Base-by-base conservation (phyloP, 1,140 invertebrate genomes). In the Drosophila repletoides region DNA sequence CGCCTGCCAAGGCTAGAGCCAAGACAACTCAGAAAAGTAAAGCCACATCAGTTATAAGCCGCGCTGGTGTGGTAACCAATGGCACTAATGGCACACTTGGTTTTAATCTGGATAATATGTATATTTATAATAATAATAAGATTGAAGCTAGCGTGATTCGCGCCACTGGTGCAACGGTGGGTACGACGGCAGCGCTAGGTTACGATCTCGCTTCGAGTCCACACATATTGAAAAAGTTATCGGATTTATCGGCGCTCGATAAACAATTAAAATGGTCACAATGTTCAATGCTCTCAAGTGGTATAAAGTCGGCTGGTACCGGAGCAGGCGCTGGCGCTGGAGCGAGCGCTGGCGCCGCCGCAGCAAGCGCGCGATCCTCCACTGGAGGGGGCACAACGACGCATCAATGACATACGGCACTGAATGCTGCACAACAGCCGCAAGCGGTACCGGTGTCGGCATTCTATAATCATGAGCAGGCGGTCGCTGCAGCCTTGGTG, bases 381-480 rank as follows among this genome's bases (percentile, higher is more conserved):
- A 28, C 53, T 14, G 65, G 72, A 45, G 40, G 43, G 5, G 52
- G 58, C 4, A 55, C 64, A 2, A 34, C 70, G 1, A 36, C 77
- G 38, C 68, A 72, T 65, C 87, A 89, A 89, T 89, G 87, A 89
- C 84, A 79, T 41, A 58, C 56, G 66, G n/a, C n/a, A n/a, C 36
- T 48, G 46, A 70, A 86, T 77, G 74, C 63, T 68, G 49, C 77
- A 70, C 74, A 70, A 64, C 58, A 21, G 29, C 59, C 59, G 33
- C 5, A 49, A 17, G 43, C 76, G 61, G 61, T 74, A 58, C 48
- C 76, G 17, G 72, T 86, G 76, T 80, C 84, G 75, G 77, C 84
- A 52, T 88, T 88, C 28, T 88, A 88, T 36, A 88, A 88, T 63
- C 84, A 88, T 15, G 84, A 88, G 19, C 80, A 84, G 64, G 80